Evolutionary conservation across 2,113 vertebrate species (phyloP).

Genomic region (Oriolus oriolus): DNA sequence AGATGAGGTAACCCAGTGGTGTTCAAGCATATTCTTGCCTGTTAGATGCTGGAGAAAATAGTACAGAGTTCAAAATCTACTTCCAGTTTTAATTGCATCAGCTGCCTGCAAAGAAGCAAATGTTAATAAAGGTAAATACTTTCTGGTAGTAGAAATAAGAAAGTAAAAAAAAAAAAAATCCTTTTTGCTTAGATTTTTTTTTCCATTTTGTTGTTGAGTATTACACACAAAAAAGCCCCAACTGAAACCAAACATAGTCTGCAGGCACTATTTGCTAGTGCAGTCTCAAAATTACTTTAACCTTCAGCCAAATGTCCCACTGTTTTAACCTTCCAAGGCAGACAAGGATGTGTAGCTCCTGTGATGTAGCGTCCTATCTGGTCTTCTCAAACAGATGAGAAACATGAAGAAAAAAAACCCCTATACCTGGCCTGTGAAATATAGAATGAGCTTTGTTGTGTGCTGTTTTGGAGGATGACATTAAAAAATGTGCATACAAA

Average conservation of each 20-base stretch:
- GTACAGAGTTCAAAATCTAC: neutral
- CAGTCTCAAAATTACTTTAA: neutral
- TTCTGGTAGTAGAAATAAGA: neutral
- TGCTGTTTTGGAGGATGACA: neutral
- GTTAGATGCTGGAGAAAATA: neutral
- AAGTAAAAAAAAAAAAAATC: neutral
- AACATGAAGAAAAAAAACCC: fast-evolving
- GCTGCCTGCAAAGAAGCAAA: neutral
- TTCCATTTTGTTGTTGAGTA: neutral
- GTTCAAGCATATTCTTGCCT: neutral
- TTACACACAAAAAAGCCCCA: fast-evolving
- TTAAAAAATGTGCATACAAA: neutral
- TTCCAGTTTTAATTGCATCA: neutral
- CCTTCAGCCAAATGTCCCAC: neutral
- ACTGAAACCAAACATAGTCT: neutral
- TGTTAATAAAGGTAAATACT: neutral
- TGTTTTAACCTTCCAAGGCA: neutral
- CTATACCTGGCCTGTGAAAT: neutral
- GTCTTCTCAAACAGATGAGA: neutral
- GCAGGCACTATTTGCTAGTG: neutral
- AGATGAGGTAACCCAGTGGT: neutral
- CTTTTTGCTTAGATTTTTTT: neutral
- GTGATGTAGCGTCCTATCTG: neutral
- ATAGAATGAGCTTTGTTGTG: neutral
- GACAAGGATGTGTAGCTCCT: neutral